phyloP scores from a whole-genome alignment of 2,888 invertebrate genomes.

The Neoaliturus tenellus region DNA sequence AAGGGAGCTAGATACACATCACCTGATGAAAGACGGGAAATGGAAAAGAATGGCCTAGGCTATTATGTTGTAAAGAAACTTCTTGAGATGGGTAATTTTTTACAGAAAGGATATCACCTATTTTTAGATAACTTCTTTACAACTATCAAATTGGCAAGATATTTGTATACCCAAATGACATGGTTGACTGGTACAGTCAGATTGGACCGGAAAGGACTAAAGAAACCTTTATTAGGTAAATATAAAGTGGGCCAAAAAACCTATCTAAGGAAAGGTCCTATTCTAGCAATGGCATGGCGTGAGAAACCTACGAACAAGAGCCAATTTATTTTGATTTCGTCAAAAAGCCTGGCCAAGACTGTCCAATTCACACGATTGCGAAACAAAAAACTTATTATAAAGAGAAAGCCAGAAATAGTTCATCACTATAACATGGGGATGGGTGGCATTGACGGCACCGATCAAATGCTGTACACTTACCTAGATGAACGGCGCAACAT shows the following conservation, averaged over 20 bases:
- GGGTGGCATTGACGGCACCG: constrained; percentile 53
- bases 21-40: constrained; percentile 30
- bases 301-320: constrained; percentile 36
- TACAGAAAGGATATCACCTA: constrained; percentile 50
- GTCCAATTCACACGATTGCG: constrained; percentile 20
- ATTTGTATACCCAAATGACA: constrained; percentile 28
- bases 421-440: constrained; percentile 36
- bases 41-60: constrained; percentile 43
- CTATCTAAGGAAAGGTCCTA: constrained; percentile 50
- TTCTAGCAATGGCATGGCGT: constrained; percentile 42
- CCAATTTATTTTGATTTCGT: constrained; percentile 48
- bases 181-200: constrained; percentile 52
- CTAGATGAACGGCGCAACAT: constrained; percentile 45
- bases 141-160: constrained; percentile 13
- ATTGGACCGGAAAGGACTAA: constrained; percentile 39
- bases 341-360: constrained; percentile 2
- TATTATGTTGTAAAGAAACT: constrained; percentile 43
- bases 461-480: constrained; percentile 48
- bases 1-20: constrained; percentile 34
- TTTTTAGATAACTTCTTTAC: constrained; percentile 53
- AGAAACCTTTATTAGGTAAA: constrained; percentile 17
- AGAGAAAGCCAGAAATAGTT: constrained; percentile 39
- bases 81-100: constrained; percentile 12
- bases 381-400: constrained; percentile 22
- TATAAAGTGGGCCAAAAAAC: constrained; percentile 38